Conservation (phyloP, 2,113 vertebrate species). For the Paradisaea rubra region DNA sequence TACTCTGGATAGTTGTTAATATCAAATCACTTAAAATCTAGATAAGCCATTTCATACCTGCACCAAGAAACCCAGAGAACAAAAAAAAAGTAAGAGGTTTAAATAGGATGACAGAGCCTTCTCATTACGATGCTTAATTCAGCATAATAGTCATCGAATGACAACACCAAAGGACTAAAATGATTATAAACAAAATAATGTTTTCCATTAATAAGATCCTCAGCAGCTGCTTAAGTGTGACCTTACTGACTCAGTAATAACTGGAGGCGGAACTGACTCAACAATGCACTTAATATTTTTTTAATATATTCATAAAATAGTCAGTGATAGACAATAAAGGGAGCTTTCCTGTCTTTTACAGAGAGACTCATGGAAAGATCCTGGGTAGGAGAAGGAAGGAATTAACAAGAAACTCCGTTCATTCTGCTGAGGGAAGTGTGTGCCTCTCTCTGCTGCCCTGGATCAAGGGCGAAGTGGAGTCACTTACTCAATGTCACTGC, state of each 20-base stretch:
- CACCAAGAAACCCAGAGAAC: background rate
- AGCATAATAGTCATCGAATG: background rate
- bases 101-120: background rate
- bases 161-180: background rate
- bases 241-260: background rate
- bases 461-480: background rate
- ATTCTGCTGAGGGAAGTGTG: background rate
- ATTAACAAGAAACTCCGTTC: rapidly evolving
- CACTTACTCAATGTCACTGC: background rate
- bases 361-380: background rate
- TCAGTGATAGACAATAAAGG: background rate
- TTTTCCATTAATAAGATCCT: background rate
- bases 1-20: conserved; percentile 23
- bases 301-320: background rate
- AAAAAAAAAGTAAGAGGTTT: background rate
- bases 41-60: conserved; percentile 62
- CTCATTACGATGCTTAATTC: background rate
- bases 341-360: background rate
- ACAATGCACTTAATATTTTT: background rate
- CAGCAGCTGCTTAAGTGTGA: background rate
- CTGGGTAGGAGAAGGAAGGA: background rate
- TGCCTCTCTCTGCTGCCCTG: background rate
- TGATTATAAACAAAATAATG: background rate
- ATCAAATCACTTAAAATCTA: conserved; percentile 58
- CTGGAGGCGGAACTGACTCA: background rate